Evolutionary conservation across 2,113 vertebrate species (phyloP), one percentile per base, ranked within the genome.

Genomic region (Ictalurus furcatus): DNA sequence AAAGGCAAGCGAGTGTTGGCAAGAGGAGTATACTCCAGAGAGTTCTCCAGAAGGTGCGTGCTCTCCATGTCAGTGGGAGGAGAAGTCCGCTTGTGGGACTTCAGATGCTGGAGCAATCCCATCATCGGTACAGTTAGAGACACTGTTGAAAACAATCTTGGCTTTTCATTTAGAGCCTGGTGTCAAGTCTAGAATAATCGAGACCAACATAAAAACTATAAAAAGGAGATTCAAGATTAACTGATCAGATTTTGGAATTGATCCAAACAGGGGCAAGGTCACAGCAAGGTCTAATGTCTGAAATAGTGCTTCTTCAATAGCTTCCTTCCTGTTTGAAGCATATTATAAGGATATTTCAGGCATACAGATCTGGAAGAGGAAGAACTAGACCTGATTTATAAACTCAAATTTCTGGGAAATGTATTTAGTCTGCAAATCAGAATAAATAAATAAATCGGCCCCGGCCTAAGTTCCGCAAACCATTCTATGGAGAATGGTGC

Each of bases 51-150:
- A 63, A 97, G 93, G 90, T 98, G 97, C 0, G 97, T 96, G 89
- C 95, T 96, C 69, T 99, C 98, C 4, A 97, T 71, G 23, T 99
- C 97, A 25, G 96, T 95, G 0, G 97, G 96, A 0, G 97, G 93
- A 61, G 97, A 97, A 54, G 96, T 93, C 63, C 98, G 96, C 84
- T 90, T 96, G 28, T 99, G 99, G 1, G 98, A 98, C 88, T 96
- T 96, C 91, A 99, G 94, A 65, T 98, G 98, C 91, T 97, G 97
- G 78, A 99, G 95, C 28, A 99, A 96, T 85, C 95, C 97, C 93
- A 97, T 93, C 28, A 97, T 97, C 98, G 99, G 30, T 3, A 34
- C 30, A 86, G 30, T 85, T 21, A 90, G 1, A 59, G 61, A 69
- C 11, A 61, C 30, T 78, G 52, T 73, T 7, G 28, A 25, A 48